phyloP scores from a whole-genome alignment of 2,113 vertebrate genomes.

The Naja naja region DNA sequence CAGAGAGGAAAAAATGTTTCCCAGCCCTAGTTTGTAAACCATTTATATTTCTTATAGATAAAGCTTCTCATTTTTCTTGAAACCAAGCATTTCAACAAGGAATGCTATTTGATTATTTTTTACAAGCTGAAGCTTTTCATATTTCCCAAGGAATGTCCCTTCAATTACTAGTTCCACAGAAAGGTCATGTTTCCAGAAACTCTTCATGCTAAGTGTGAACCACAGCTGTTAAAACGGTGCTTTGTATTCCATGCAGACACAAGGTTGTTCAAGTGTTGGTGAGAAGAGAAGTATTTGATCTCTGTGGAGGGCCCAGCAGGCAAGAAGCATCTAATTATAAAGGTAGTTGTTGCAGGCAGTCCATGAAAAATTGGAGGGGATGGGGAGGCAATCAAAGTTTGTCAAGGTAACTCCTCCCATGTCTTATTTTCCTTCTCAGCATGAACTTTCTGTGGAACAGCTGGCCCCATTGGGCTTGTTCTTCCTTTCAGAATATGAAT shows the following conservation, averaged over 20 bases:
- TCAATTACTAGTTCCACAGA: not conserved
- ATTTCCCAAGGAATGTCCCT: not conserved
- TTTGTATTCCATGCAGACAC: constrained; percentile 15
- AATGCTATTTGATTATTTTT: not conserved
- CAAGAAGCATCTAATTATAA: constrained; percentile 17
- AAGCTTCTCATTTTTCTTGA: constrained; percentile 17
- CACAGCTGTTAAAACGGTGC: not conserved
- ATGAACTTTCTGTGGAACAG: not conserved
- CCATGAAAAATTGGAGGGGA: not conserved
- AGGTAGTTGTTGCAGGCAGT: not conserved
- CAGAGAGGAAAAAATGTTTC: not conserved
- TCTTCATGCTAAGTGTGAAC: not conserved
- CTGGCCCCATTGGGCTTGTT: not conserved
- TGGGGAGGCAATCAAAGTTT: not conserved
- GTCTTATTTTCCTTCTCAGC: not conserved
- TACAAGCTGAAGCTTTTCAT: not conserved
- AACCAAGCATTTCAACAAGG: not conserved
- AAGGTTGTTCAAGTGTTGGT: not conserved
- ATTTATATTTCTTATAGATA: not conserved
- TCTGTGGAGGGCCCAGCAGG: not conserved
- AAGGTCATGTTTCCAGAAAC: not conserved
- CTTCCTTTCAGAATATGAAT: not conserved
- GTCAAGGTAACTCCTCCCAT: not conserved
- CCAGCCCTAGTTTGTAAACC: not conserved
- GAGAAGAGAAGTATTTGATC: constrained; percentile 11